These are phyloP conservation scores for Barnardius zonarius DNA, from an alignment of 2,113 vertebrate genomes.

Conservation along the genomic window DNA sequence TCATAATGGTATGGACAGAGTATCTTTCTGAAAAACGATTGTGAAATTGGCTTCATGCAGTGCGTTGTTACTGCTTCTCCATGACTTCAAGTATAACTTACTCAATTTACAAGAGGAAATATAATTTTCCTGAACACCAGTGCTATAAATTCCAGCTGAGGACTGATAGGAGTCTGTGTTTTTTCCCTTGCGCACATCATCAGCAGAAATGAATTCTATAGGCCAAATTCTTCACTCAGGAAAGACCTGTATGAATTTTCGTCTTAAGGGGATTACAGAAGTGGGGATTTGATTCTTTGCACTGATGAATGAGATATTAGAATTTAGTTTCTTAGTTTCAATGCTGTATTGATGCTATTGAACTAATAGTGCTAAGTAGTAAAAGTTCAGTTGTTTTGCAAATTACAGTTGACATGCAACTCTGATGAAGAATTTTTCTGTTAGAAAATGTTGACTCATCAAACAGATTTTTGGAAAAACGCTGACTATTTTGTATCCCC, in stretches of 20 bases:
- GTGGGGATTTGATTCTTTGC: neutral
- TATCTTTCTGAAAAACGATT: neutral
- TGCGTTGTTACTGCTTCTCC: neutral
- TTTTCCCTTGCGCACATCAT: neutral
- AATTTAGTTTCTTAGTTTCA: neutral
- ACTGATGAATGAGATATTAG: neutral
- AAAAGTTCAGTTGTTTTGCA: neutral
- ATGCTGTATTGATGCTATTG: neutral
- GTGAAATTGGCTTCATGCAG: neutral
- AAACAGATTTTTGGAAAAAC: neutral
- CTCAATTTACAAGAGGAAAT: neutral
- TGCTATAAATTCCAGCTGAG: neutral
- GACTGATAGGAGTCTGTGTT: neutral
- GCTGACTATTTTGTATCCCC: neutral
- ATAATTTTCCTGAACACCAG: neutral
- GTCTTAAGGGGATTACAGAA: neutral
- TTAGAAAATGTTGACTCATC: neutral
- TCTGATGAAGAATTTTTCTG: neutral
- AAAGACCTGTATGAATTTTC: neutral
- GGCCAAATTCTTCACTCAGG: neutral
- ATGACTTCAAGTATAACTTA: neutral
- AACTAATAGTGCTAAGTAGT: neutral
- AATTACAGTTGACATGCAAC: neutral
- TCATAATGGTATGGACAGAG: neutral
- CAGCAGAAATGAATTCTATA: neutral